Conservation (phyloP, 2,113 vertebrate species). For the Oncorhynchus clarkii region DNA sequence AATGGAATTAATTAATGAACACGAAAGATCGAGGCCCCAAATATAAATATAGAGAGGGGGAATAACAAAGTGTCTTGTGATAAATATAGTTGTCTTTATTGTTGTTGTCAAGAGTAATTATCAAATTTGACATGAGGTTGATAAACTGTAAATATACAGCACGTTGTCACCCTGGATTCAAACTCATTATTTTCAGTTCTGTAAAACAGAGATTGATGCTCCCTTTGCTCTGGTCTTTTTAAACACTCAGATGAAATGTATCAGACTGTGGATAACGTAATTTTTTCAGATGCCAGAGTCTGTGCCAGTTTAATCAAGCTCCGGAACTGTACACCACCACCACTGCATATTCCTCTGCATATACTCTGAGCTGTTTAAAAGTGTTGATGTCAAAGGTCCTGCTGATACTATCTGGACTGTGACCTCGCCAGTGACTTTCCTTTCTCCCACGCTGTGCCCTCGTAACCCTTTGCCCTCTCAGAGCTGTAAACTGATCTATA, state of each 20-base stretch:
- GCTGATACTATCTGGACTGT: background rate
- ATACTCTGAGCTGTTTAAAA: background rate
- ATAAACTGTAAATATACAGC: slow-evolving; percentile 14
- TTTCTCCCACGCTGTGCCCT: background rate
- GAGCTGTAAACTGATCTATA: slow-evolving; percentile 24
- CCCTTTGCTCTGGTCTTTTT: background rate
- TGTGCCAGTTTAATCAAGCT: background rate
- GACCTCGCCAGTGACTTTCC: background rate
- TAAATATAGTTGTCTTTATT: background rate
- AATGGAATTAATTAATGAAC: slow-evolving; percentile 1
- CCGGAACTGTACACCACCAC: background rate
- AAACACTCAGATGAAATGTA: background rate
- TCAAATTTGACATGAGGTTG: slow-evolving; percentile 18
- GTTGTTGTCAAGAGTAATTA: background rate
- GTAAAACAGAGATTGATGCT: slow-evolving; percentile 4
- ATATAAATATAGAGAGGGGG: slow-evolving; percentile 3
- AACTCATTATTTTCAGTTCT: slow-evolving; percentile 34
- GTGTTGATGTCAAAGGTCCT: background rate
- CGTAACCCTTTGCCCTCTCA: slow-evolving; percentile 12
- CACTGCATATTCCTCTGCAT: no score
- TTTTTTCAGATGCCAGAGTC: no score
- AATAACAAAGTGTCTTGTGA: background rate
- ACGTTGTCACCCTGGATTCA: slow-evolving; percentile 10
- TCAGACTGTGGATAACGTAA: no score
- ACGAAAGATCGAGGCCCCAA: background rate